phyloP scores from a whole-genome alignment of 2,888 invertebrate species.

The Gasteruption jaculator region DNA sequence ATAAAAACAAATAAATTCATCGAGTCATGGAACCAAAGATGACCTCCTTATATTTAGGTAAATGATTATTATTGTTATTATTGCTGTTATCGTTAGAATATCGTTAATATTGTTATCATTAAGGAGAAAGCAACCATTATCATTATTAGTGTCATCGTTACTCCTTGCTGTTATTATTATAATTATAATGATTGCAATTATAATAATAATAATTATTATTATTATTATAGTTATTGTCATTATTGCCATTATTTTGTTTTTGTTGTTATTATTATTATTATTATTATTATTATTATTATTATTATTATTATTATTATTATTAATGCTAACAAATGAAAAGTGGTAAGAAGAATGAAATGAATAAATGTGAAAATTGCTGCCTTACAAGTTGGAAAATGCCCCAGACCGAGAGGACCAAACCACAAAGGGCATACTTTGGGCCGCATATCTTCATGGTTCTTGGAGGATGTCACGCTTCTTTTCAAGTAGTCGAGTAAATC shows the following conservation, averaged over 20 bases:
- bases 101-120: too few relatives aligned
- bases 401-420: constrained; percentile 87
- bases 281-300: constrained; percentile 3
- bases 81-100: too few relatives aligned
- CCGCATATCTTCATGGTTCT: constrained; percentile 74
- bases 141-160: too few relatives aligned
- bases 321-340: too few relatives aligned
- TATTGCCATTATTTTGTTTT: too few relatives aligned
- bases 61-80: too few relatives aligned
- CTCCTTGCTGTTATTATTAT: too few relatives aligned
- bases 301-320: not conserved
- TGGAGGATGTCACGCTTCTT: not conserved
- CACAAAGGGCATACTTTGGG: constrained; percentile 88
- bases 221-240: constrained; percentile 2
- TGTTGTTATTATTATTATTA: not conserved
- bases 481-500: not conserved
- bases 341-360: constrained; percentile 10
- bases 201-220: not conserved
- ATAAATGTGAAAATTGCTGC: constrained; percentile 26
- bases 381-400: constrained; percentile 91
- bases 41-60: too few relatives aligned
- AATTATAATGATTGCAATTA: constrained; percentile 5
- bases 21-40: too few relatives aligned
- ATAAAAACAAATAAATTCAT: too few relatives aligned
- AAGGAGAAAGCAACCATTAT: too few relatives aligned